Percentiles rank a stretch among this genome's conserved stretches.
phyloP scores from a whole-genome alignment of 2,888 invertebrate genomes.

The Cylindroiulus punctatus region DNA sequence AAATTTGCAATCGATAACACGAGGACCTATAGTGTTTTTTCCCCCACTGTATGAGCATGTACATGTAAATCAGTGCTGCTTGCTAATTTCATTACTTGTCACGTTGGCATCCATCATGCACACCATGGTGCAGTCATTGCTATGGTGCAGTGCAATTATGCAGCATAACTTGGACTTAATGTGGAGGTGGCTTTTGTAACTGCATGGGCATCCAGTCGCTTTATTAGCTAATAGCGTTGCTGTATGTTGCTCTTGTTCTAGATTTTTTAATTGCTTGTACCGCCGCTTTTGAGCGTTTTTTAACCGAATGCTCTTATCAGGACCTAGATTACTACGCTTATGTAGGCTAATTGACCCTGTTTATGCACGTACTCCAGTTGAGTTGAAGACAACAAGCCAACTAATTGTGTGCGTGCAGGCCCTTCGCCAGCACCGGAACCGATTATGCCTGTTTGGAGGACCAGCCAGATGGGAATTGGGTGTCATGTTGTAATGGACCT shows the following conservation, averaged over 20 bases:
- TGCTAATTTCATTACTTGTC: neutral
- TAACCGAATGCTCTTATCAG: neutral
- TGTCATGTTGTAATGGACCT: neutral
- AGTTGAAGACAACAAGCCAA: neutral
- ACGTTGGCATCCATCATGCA: no score
- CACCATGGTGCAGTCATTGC: neutral
- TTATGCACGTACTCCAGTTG: constrained; percentile 21
- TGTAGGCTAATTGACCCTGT: constrained; percentile 8
- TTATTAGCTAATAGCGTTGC: neutral
- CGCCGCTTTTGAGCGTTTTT: neutral
- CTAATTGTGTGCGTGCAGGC: constrained; percentile 12
- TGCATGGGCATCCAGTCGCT: neutral
- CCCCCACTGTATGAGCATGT: neutral
- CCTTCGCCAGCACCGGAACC: neutral
- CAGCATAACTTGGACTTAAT: neutral
- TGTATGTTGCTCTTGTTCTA: neutral
- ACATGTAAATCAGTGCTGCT: neutral
- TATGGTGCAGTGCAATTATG: neutral
- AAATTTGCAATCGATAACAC: no score
- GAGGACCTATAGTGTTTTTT: no score
- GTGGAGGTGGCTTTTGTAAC: neutral
- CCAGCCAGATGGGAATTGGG: neutral
- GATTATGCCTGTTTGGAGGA: neutral
- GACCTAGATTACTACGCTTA: neutral
- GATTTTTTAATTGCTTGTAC: neutral